Base-by-base conservation (phyloP, 2,113 vertebrate species). In the Neolamprologus longior region DNA sequence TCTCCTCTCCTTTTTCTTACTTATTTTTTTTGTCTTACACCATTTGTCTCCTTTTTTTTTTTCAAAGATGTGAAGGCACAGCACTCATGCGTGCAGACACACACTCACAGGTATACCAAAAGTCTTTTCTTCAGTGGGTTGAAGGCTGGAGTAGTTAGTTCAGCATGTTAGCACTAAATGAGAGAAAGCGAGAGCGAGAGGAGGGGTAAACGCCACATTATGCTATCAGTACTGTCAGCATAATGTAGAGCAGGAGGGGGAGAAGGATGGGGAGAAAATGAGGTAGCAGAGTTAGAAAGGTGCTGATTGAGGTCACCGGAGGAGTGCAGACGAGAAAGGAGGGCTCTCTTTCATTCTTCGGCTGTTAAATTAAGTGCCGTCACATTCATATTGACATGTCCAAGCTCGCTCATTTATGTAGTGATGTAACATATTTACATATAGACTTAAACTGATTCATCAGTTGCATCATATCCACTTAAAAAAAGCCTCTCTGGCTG, bases 281-380 rank as follows among this genome's bases (percentile, higher is more conserved):
- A 86, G 84, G 55, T 53, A 50, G 80, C 28, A 57, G 58, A 89
- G 83, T 61, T 28, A 76, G 80, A 73, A 68, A 92, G 90, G 86
- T 92, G 84, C 47, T 93, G 90, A 94, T 94, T 89, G 90, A 61
- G 89, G 90, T 91, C 88, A 90, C 19, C 1, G 54, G 78, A 85
- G 80, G 66, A 80, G 54, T 57, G 21, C 11, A 9, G 42, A 10
- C 5, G 26, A 28, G 19, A 47, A 53, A 31, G 42, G 45, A 19
- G 31, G 80, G 7, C 37, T 80, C 54, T 52, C 15, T 83, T 53
- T 87, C 68, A 89, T 79, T 68, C 76, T 47, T 79, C 47, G 50
- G 73, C 28, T 58, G 10, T 80, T 63, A 80, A 68, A 76, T 53
- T 8, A 61, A n/a, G 12, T 55, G 24, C 31, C 28, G 9, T 66